phyloP scores from a whole-genome alignment of 2,888 invertebrate species.

The Dolichopus griseipennis region DNA sequence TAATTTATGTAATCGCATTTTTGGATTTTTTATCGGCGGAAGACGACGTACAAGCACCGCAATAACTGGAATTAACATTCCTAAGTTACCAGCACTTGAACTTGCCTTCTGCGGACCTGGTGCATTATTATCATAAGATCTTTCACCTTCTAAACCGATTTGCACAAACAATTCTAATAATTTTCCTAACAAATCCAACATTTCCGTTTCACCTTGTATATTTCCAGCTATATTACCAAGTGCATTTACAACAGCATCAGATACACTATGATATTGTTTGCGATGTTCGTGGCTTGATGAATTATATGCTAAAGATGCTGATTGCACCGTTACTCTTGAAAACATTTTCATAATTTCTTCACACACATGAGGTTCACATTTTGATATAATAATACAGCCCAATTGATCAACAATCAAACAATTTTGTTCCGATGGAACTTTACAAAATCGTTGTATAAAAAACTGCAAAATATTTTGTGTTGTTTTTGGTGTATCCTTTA shows the following conservation, averaged over 20 bases:
- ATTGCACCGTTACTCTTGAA: conserved; percentile 87
- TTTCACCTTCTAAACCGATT: conserved; percentile 91
- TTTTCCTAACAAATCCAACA: conserved; percentile 76
- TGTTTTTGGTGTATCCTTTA: conserved; percentile 88
- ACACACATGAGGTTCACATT: conserved; percentile 73
- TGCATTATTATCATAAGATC: conserved; percentile 87
- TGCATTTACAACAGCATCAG: conserved; percentile 91
- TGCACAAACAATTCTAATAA: conserved; percentile 95
- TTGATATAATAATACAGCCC: conserved; percentile 95
- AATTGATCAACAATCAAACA: conserved; percentile 93
- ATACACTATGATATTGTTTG: conserved; percentile 65
- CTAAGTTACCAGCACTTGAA: conserved; percentile 92
- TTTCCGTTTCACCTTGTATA: conserved; percentile 75
- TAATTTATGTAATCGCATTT: conserved; percentile 85
- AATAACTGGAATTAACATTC: conserved; percentile 95
- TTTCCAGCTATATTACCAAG: conserved; percentile 93
- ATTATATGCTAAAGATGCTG: conserved; percentile 65
- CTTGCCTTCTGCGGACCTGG: conserved; percentile 75
- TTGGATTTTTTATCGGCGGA: conserved; percentile 83
- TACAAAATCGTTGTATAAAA: conserved; percentile 90
- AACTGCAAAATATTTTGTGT: conserved; percentile 93
- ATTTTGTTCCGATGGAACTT: conserved; percentile 86
- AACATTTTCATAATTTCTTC: conserved; percentile 98
- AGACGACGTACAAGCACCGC: conserved; percentile 76
- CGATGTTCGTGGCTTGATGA: conserved; percentile 54